A percentile compares a stretch with the other conserved stretches of the same genome.
Conservation (phyloP, 2,797 vertebrate species). For the Columba guinea region DNA sequence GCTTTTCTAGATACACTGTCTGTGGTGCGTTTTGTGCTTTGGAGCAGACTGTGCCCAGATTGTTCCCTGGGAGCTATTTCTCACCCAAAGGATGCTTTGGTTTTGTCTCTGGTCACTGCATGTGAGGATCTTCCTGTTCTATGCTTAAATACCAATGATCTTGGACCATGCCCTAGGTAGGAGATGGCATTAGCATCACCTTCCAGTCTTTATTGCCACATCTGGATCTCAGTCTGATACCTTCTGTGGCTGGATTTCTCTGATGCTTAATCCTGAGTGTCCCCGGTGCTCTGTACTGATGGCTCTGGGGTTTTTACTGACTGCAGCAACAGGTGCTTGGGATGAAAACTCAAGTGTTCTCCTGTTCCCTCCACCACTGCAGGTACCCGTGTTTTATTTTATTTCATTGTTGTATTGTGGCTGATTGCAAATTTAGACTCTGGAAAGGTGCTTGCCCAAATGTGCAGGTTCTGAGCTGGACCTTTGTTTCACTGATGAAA, state of each 20-base stretch:
- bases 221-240: not conserved
- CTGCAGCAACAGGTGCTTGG: rapidly evolving
- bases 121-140: not conserved
- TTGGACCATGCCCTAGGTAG: rapidly evolving
- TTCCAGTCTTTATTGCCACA: rapidly evolving
- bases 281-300: rapidly evolving
- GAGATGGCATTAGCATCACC: rapidly evolving
- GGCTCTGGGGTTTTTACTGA: rapidly evolving
- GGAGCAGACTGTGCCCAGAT: not conserved
- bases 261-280: not conserved
- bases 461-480: too few relatives aligned
- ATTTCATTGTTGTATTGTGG: rapidly evolving
- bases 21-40: not conserved
- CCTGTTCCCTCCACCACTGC: rapidly evolving
- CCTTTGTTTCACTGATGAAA: too few relatives aligned
- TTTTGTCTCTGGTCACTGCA: not conserved
- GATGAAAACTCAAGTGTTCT: not conserved
- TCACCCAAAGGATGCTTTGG: rapidly evolving
- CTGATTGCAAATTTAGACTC: rapidly evolving
- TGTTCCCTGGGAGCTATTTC: not conserved
- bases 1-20: conserved; percentile 63
- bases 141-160: rapidly evolving
- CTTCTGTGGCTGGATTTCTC: rapidly evolving
- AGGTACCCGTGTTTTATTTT: too few relatives aligned
- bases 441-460: not conserved